These are phyloP conservation scores for Thunnus albacares DNA, from an alignment of 2,797 vertebrate species.

Conservation along the genomic window DNA sequence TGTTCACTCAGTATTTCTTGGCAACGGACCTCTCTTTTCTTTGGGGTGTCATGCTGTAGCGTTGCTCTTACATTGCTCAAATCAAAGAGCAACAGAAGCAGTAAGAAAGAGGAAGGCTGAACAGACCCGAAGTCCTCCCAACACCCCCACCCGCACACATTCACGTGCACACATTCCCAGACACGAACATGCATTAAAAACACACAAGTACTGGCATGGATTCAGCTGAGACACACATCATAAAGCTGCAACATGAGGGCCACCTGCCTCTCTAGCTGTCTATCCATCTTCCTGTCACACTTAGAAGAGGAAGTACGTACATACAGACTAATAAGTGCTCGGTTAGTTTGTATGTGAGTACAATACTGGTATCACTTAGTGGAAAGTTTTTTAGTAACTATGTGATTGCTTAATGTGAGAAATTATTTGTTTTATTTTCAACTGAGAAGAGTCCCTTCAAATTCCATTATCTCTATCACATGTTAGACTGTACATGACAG, in stretches of 20 bases:
- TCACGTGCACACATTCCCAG: slow-evolving; percentile 38
- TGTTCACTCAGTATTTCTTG: slow-evolving; percentile 68
- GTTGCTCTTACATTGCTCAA: slow-evolving; percentile 51
- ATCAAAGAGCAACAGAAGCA: slow-evolving; percentile 58
- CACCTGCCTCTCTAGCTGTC: slow-evolving; percentile 19
- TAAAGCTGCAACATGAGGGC: slow-evolving; percentile 42
- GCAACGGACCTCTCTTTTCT: slow-evolving; percentile 67
- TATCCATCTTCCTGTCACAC: slow-evolving; percentile 13
- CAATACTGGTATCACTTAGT: slow-evolving; percentile 3
- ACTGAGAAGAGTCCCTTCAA: slow-evolving; percentile 1
- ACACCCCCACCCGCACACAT: slow-evolving; percentile 34
- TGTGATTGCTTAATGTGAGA: slow-evolving; percentile 6
- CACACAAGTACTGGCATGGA: slow-evolving; percentile 26
- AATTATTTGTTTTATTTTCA: slow-evolving; percentile 12
- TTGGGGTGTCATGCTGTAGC: slow-evolving; percentile 44
- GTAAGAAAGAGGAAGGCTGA: slow-evolving; percentile 34
- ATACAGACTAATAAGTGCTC: slow-evolving; percentile 3
- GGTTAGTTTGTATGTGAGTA: slow-evolving; percentile 11
- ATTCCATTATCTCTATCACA: background rate
- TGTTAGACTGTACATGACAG: background rate
- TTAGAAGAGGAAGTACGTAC: background rate
- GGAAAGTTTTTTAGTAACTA: background rate
- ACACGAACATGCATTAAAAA: slow-evolving; percentile 32
- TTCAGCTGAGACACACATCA: slow-evolving; percentile 28
- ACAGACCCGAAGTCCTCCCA: slow-evolving; percentile 40